Conservation (phyloP, 2,888 invertebrate genomes). For the Cheilosia pagana region DNA sequence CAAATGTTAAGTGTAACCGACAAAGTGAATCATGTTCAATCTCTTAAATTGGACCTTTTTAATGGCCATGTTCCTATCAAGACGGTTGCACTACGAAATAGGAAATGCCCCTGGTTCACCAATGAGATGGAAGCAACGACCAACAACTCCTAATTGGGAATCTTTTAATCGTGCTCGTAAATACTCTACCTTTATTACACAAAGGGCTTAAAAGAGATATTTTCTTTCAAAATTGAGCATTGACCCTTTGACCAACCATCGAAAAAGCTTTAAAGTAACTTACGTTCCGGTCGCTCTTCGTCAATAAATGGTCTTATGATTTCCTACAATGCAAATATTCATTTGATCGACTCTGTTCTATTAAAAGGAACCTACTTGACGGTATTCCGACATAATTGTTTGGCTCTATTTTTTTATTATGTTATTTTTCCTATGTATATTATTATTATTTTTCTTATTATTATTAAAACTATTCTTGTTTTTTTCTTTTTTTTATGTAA, state of each 20-base stretch:
- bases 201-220: slow-evolving; percentile 3
- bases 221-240: slow-evolving; percentile 3
- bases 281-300: too few relatives aligned
- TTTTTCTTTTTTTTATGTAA: too few relatives aligned
- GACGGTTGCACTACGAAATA: slow-evolving; percentile 2
- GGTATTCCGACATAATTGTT: too few relatives aligned
- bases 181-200: slow-evolving; percentile 3
- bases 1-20: background rate
- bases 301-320: too few relatives aligned
- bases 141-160: slow-evolving; percentile 4
- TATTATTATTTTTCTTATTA: too few relatives aligned
- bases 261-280: too few relatives aligned
- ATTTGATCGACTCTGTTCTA: too few relatives aligned
- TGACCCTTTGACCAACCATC: background rate
- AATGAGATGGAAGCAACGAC: background rate
- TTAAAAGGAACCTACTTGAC: too few relatives aligned
- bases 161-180: slow-evolving; percentile 8
- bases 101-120: background rate
- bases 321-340: too few relatives aligned
- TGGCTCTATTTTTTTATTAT: too few relatives aligned
- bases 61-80: slow-evolving; percentile 10
- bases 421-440: too few relatives aligned
- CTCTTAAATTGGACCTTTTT: background rate
- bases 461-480: too few relatives aligned
- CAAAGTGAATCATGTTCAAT: slow-evolving; percentile 5